Percentiles rank a stretch among this genome's conserved stretches.
phyloP scores from a whole-genome alignment of 2,797 vertebrate genomes.

The Gymnodraco acuticeps region DNA sequence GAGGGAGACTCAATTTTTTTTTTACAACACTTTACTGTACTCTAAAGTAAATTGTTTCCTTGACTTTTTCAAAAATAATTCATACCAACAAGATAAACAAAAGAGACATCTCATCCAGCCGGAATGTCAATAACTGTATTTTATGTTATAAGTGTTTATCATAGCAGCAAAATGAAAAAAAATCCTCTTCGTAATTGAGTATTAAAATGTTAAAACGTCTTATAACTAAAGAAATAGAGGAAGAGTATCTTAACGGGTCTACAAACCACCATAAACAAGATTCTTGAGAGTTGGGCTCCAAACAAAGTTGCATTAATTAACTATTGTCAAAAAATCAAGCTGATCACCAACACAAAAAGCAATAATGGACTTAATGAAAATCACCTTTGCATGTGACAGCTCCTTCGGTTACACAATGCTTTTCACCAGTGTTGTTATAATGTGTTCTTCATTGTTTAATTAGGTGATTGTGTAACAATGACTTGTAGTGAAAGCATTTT shows the following conservation, averaged over 20 bases:
- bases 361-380: constrained; percentile 3
- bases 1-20: background rate
- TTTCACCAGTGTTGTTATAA: background rate
- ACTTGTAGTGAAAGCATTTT: background rate
- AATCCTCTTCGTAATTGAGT: background rate
- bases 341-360: background rate
- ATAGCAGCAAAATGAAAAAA: background rate
- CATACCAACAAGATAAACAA: background rate
- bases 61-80: background rate
- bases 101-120: background rate
- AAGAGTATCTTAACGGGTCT: background rate
- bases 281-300: background rate
- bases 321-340: constrained; percentile 4
- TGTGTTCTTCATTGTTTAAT: background rate
- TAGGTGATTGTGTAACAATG: constrained; percentile 1
- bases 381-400: background rate
- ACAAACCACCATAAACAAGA: background rate
- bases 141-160: background rate
- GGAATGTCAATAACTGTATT: constrained; percentile 1
- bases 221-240: background rate
- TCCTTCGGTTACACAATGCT: background rate
- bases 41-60: background rate
- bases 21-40: background rate
- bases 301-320: background rate
- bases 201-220: background rate